Evolutionary conservation across 1,140 invertebrate genomes (phyloP), one percentile per base, ranked within the genome.

Genomic region (Drosophila parabipectinata): DNA sequence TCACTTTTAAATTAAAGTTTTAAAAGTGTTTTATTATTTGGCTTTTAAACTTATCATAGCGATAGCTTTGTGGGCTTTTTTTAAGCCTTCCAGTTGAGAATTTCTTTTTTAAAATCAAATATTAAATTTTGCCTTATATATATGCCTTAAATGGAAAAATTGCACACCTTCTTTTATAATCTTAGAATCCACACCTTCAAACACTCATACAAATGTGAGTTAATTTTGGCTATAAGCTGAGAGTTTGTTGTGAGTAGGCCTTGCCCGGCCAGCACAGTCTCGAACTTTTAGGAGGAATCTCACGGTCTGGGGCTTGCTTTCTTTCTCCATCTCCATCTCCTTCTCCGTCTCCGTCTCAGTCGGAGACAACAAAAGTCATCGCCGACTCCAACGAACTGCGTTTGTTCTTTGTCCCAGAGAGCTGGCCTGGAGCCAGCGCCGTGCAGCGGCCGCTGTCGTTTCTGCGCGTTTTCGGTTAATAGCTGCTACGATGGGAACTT

Each of bases 261-360:
- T 34, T 34, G 32, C 26, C 6, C 32, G 32, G 34, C 12, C 34
- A 37, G 34, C 34, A 37, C 34, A 37, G 34, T 10, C 10, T 37
- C 10, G 34, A 44, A 44, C 66, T 71, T 87, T 81, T 82, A 85
- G 82, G 81, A 87, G 69, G 69, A 81, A 69, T 85, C 81, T 81
- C 81, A 81, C 77, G 82, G 51, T 78, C 69, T 82, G 59, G 68
- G 56, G 68, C 69, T 80, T 77, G 68, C 69, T 85, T 77, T 73
- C 73, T 79, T 84, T 80, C 75, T 85, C 74, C 47, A 54, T 50
- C 47, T n/a, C n/a, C n/a, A 15, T 15, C 15, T 24, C 48, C 34
- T 24, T 18, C 4, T 34, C 10, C 32, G 8, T 10, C 10, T 34
- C 32, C 32, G 10, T 10, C 12, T 37, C 34, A 10, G 10, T 37